These are phyloP conservation scores for Cosmorhoe ocellata DNA, from an alignment of 2,888 invertebrate genomes.

Conservation along the genomic window DNA sequence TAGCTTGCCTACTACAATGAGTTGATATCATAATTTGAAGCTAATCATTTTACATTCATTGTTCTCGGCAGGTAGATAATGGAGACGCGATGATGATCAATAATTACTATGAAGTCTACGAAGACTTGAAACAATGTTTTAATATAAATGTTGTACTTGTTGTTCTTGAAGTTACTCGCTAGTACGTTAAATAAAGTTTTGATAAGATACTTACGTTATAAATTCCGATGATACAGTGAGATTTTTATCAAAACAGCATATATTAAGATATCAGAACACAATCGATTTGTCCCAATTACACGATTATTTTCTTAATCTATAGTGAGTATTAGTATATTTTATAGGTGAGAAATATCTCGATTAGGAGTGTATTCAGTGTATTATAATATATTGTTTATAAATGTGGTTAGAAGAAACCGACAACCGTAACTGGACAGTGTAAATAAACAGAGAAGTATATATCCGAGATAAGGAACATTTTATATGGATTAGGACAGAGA, in stretches of 20 bases:
- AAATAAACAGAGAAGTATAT: constrained; percentile 26
- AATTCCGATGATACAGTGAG: no score
- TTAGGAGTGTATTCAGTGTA: no score
- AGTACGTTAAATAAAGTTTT: no score
- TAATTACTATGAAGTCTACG: constrained; percentile 4
- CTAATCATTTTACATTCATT: constrained; percentile 1
- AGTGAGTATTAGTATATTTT: no score
- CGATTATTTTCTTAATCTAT: no score
- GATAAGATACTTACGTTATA: neutral
- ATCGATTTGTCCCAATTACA: no score
- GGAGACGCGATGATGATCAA: constrained; percentile 1
- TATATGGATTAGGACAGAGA: constrained; percentile 10
- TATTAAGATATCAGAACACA: no score
- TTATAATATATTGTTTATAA: neutral
- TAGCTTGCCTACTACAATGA: no score
- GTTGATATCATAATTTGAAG: neutral
- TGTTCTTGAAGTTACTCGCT: neutral
- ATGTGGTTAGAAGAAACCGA: constrained; percentile 17
- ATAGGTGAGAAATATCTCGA: no score
- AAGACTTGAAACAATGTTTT: neutral
- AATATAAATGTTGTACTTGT: neutral
- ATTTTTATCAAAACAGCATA: no score
- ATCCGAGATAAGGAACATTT: constrained; percentile 28
- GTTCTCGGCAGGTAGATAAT: neutral
- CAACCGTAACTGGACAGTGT: constrained; percentile 25